Evolutionary conservation across 2,113 vertebrate genomes (phyloP), one percentile per base, ranked within the genome.

Genomic region (Spilogale gracilis): DNA sequence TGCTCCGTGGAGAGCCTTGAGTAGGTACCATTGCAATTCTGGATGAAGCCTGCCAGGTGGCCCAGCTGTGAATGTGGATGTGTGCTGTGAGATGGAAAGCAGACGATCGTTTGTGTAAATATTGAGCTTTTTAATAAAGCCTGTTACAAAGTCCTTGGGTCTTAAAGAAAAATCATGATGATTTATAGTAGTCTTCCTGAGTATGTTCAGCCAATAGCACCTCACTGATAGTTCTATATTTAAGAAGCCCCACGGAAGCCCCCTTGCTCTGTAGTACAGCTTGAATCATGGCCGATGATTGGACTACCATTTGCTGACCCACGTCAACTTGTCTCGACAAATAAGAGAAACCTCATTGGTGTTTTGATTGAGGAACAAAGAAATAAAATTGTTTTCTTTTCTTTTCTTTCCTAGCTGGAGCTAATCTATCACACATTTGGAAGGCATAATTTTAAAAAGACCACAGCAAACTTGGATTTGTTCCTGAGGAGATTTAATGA

Each of bases 401-500:
- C 88, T 98, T 98, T 98, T 87, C 60, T 38, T 38, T 38, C 38
- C 84, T 98, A 99, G 99, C 99, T 99, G 98, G 99, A 99, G 99
- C 97, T 99, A 93, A 99, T 99, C 98, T 99, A 99, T 97, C 99
- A 99, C 98, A 99, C 99, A 58, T 99, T 99, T 97, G 99, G 99
- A 98, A 99, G 99, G 95, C 99, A 99, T 95, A 99, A 99, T 95
- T 99, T 99, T 98, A 99, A 99, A 98, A 99, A 99, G 98, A 99
- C 99, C 97, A 99, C 99, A 0, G 99, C 99, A 97, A 99, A 99
- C 98, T 99, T 99, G 99, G 99, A 99, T 97, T 99, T 99, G 98
- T 99, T 99, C 98, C 99, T 99, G 97, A 99, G 99, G 98, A 99
- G 99, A 98, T 99, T 99, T 98, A 99, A 99, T 97, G 99, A 99